phyloP scores from a whole-genome alignment of 2,888 invertebrate genomes.

The Tetanocera ferruginea region DNA sequence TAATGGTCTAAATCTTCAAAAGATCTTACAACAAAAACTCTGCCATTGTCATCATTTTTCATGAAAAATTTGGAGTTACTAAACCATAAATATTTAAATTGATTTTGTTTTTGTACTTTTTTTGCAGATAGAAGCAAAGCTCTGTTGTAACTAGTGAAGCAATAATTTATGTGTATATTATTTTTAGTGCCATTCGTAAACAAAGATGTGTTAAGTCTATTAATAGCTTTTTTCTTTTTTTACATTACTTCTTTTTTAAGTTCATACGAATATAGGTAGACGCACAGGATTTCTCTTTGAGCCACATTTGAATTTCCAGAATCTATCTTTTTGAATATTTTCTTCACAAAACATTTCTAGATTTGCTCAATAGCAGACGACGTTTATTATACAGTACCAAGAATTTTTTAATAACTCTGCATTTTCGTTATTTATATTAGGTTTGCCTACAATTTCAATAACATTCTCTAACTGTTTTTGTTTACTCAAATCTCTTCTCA shows the following conservation, averaged over 20 bases:
- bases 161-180: too few species aligned
- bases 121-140: neutral
- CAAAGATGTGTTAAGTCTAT: neutral
- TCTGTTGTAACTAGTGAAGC: neutral
- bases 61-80: too few species aligned
- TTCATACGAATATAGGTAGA: neutral
- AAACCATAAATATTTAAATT: too few species aligned
- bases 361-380: neutral
- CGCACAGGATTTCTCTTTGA: neutral
- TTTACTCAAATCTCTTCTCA: conserved; percentile 18
- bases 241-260: neutral
- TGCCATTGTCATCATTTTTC: too few species aligned
- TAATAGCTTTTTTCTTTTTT: neutral
- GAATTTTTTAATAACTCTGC: neutral
- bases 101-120: neutral
- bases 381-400: neutral
- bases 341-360: neutral
- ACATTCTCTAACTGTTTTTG: neutral
- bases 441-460: too few species aligned
- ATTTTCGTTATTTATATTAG: neutral
- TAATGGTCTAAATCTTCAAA: too few species aligned
- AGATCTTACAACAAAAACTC: too few species aligned
- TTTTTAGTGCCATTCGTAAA: too few species aligned
- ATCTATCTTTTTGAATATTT: neutral
- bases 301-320: neutral